Percentiles rank a stretch among this genome's conserved stretches.
Evolutionary conservation across 2,888 invertebrate genomes (phyloP).

Genomic region (Sinopyrophorus schimmeli): DNA sequence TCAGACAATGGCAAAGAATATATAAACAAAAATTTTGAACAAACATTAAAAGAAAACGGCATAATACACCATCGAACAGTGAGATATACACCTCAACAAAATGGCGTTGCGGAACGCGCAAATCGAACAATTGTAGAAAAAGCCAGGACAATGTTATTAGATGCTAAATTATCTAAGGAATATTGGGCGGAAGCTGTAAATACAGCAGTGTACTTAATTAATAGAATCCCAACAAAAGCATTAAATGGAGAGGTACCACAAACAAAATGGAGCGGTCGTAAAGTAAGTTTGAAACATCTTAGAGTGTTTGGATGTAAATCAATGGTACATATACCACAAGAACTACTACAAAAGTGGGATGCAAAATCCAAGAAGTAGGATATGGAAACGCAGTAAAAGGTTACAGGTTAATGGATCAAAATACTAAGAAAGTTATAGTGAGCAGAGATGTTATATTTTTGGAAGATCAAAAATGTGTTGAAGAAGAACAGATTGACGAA

Average conservation of each 20-base stretch:
- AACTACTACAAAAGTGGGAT: too few relatives aligned
- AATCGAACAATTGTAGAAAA: conserved; percentile 36
- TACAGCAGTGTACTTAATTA: conserved; percentile 37
- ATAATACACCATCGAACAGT: conserved; percentile 31
- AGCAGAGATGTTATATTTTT: too few relatives aligned
- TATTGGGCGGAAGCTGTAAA: conserved; percentile 38
- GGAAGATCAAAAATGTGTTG: too few relatives aligned
- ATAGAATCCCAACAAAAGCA: conserved; percentile 34
- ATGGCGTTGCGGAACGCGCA: conserved; percentile 34
- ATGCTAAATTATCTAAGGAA: conserved; percentile 33
- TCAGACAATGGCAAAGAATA: conserved; percentile 36
- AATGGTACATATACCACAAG: too few relatives aligned
- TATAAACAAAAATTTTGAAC: conserved; percentile 20
- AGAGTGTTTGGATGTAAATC: conserved; percentile 14
- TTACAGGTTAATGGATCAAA: too few relatives aligned
- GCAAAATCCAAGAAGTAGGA: too few relatives aligned
- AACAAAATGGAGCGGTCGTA: neutral
- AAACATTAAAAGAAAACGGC: conserved; percentile 26
- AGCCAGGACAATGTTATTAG: conserved; percentile 32
- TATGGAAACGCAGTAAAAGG: too few relatives aligned
- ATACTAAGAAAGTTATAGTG: too few relatives aligned
- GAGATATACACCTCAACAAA: conserved; percentile 35
- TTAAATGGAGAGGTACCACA: too few relatives aligned
- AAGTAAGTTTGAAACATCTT: neutral
- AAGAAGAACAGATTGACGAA: too few relatives aligned